These are phyloP conservation scores for Drosophila parthenogenetica DNA, from an alignment of 2,888 invertebrate genomes.

Conservation along the genomic window DNA sequence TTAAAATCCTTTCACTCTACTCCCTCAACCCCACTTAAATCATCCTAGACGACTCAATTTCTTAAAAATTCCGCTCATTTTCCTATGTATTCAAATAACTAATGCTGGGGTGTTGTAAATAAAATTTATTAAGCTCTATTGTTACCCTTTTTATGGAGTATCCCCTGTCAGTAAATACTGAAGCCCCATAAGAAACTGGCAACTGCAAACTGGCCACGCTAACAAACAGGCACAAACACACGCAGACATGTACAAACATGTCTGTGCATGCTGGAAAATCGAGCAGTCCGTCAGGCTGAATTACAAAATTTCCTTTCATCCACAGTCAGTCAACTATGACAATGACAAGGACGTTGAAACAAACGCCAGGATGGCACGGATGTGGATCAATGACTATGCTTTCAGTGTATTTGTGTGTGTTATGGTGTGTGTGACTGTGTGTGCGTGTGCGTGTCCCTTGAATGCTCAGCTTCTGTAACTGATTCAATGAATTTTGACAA, in stretches of 20 bases:
- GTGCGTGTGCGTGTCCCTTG: constrained; percentile 9
- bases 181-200: not conserved
- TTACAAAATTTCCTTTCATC: constrained; percentile 40
- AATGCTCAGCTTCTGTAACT: constrained; percentile 32
- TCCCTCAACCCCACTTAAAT: too few relatives aligned
- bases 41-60: too few relatives aligned
- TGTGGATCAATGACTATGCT: constrained; percentile 29
- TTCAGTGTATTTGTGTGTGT: not conserved
- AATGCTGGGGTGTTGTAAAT: not conserved
- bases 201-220: constrained; percentile 1
- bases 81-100: too few relatives aligned
- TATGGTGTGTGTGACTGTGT: not conserved
- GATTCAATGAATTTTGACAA: constrained; percentile 45
- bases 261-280: not conserved
- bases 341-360: constrained; percentile 43
- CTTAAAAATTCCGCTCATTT: too few relatives aligned
- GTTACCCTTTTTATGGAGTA: not conserved
- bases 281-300: constrained; percentile 28
- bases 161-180: not conserved
- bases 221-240: constrained; percentile 10
- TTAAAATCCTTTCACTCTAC: too few relatives aligned
- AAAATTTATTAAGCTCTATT: not conserved
- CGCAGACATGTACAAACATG: constrained; percentile 3
- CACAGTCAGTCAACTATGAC: constrained; percentile 41
- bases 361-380: constrained; percentile 29